Conservation (phyloP, 35 echinoderm and acorn worm genomes). For the Patiria miniata region DNA sequence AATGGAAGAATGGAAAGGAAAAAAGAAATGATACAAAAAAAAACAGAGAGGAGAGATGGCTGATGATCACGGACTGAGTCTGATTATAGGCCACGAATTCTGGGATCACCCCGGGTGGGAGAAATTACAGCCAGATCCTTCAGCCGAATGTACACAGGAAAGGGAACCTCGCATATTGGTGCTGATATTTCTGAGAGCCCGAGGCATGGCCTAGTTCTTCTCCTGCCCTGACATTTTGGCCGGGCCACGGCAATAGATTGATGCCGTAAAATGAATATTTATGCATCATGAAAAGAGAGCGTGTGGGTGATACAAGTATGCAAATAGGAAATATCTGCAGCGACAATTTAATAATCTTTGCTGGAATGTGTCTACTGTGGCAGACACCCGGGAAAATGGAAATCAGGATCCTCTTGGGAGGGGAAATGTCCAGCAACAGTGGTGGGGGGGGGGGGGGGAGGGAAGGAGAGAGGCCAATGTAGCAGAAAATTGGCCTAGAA, state of each 20-base stretch:
- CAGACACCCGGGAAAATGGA: not conserved
- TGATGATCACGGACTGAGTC: not conserved
- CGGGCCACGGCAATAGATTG: constrained; percentile 4
- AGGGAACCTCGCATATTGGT: not conserved
- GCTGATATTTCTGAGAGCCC: constrained; percentile 40
- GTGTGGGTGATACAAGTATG: constrained; percentile 64
- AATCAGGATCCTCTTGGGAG: not conserved
- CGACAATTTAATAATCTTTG: constrained; percentile 69
- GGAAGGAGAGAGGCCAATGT: not conserved
- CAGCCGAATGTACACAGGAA: constrained; percentile 29
- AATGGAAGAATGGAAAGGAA: not conserved
- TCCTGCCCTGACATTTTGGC: constrained; percentile 21
- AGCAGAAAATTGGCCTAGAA: constrained; percentile 21
- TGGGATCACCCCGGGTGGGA: constrained; percentile 39
- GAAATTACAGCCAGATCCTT: constrained; percentile 15
- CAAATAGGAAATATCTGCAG: constrained; percentile 58
- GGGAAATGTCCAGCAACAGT: constrained; percentile 18
- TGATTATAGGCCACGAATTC: constrained; percentile 44
- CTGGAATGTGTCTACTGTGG: constrained; percentile 47
- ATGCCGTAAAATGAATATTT: constrained; percentile 67
- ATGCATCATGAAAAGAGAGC: constrained; percentile 46
- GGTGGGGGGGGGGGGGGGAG: not conserved
- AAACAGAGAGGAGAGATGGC: constrained; percentile 21
- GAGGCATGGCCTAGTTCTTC: constrained; percentile 12
- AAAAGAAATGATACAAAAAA: not conserved